Conservation (phyloP, 2,113 vertebrate genomes). For the Cyprinus carpio region DNA sequence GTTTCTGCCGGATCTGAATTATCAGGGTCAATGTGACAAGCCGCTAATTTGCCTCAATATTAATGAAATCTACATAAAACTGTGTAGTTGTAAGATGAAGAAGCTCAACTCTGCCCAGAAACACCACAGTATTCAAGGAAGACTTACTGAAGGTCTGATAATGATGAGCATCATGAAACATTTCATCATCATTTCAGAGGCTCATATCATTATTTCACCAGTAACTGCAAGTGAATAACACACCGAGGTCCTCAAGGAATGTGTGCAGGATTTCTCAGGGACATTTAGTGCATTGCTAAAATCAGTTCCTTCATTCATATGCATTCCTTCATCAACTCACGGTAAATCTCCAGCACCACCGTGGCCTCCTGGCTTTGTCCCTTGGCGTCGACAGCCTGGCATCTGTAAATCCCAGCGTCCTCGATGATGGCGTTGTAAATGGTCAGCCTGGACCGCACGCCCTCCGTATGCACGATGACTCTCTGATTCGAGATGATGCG, state of each 20-base stretch:
- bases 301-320: no score
- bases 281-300: no score
- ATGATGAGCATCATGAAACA: not conserved
- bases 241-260: no score
- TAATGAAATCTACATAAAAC: not conserved
- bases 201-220: not conserved
- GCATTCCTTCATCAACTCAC: slow-evolving; percentile 74
- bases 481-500: slow-evolving; percentile 84
- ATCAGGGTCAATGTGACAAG: not conserved
- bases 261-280: no score
- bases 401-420: slow-evolving; percentile 94
- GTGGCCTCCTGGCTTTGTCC: slow-evolving; percentile 91
- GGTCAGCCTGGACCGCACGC: slow-evolving; percentile 84
- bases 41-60: not conserved
- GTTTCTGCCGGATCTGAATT: not conserved
- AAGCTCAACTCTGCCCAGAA: not conserved
- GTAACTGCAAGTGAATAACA: no score
- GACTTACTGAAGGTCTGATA: not conserved
- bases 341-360: slow-evolving; percentile 95
- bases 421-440: slow-evolving; percentile 94
- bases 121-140: not conserved
- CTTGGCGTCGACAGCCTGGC: slow-evolving; percentile 85
- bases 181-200: not conserved
- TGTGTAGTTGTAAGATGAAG: no score
- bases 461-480: slow-evolving; percentile 87